Evolutionary conservation across 2,113 vertebrate species (phyloP).

Genomic region (Ciconia boyciana): DNA sequence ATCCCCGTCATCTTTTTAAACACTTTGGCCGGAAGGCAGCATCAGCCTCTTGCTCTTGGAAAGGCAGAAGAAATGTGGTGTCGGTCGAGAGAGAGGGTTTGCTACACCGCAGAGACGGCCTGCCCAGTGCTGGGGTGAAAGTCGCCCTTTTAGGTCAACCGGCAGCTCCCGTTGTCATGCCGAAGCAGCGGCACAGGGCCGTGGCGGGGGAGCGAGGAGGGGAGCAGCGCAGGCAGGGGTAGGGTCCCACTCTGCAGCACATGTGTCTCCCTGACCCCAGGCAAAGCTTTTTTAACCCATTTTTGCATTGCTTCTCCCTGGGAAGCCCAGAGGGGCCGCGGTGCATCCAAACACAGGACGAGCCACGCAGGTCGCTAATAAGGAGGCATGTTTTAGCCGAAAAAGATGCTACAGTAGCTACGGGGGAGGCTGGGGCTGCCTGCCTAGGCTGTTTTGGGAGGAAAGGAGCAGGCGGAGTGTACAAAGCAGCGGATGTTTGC

Average conservation of each 20-base stretch:
- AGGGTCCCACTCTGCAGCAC: not conserved
- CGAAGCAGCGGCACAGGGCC: not conserved
- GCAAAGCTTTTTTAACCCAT: not conserved
- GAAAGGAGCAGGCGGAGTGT: not conserved
- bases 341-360: too few relatives aligned
- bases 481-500: not conserved
- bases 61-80: not conserved
- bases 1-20: not conserved
- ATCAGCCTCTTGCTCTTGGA: not conserved
- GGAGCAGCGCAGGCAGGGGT: not conserved
- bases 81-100: not conserved
- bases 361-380: accelerated
- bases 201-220: not conserved
- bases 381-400: not conserved
- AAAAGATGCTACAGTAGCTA: not conserved
- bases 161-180: not conserved
- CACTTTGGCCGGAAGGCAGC: not conserved
- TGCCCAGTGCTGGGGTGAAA: not conserved
- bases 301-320: not conserved
- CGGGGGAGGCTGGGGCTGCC: not conserved
- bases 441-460: not conserved
- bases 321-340: not conserved
- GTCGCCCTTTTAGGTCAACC: not conserved
- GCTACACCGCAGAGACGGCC: not conserved
- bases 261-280: not conserved